Evolutionary conservation across 2,797 vertebrate genomes (phyloP), one percentile per base, ranked within the genome.

Genomic region (Protosalanx chinensis): DNA sequence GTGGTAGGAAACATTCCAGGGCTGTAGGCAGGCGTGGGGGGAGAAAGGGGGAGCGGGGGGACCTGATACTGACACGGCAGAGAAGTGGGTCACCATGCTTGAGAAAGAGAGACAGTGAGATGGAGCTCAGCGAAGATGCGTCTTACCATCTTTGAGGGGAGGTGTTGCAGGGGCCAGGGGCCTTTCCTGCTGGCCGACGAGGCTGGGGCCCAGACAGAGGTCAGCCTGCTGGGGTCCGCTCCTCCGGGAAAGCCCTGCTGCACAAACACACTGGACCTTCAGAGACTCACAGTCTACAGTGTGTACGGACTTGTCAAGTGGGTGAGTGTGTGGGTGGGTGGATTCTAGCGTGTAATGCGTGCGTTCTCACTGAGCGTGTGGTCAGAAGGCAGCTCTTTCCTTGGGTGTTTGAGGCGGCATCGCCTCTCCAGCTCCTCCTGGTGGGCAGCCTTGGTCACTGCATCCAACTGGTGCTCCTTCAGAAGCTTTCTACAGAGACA

Each of bases 401-500:
- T 88, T 82, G 96, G 95, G 79, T 95, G 93, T 68, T 96, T 95
- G 74, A 98, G 90, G 29, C 96, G 93, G 53, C 92, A 94, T 71
- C 94, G 93, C 81, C 97, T 95, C 81, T 98, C 94, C 72, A 95
- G 29, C 88, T 98, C 97, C 76, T 95, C 96, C 85, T 96, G 95
- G 79, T 98, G 97, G 72, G 95, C 97, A 58, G 92, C 94, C 93
- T 97, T 96, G 88, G 97, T 98, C 84, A 94, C 94, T 0, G 93
- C 90, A 81, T 98, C 97, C 82, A 98, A 79, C 73, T 98, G 96
- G 84, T 98, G 95, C 81, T 98, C 96, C 72, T 95, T 93, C 78
- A 98, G 90, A 73, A 98, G 89, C 88, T 97, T 98, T 85, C 97
- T 98, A 75, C 74, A 75, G 67, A 41, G 37, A 41, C 12, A 7